These are phyloP conservation scores for Therioaphis trifolii DNA, from an alignment of 2,888 invertebrate genomes.

Conservation along the genomic window DNA sequence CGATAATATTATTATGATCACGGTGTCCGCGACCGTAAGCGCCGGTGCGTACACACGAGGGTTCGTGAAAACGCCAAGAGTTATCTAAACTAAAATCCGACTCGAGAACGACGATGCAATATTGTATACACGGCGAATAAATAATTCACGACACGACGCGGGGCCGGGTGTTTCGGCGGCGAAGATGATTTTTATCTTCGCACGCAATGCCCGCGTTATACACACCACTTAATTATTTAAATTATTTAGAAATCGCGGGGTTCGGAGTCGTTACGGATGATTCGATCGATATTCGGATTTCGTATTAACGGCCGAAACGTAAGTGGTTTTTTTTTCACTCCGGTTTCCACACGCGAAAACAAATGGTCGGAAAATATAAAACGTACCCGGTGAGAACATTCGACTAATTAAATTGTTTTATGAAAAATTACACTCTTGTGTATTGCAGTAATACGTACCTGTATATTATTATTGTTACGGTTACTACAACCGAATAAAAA, in stretches of 20 bases:
- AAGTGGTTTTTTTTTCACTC: no score
- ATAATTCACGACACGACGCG: conserved; percentile 1
- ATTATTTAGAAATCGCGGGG: background rate
- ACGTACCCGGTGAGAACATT: no score
- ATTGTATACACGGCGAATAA: background rate
- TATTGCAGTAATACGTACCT: no score
- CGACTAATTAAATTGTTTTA: no score
- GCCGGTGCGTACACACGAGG: background rate
- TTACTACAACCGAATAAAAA: no score
- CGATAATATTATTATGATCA: background rate
- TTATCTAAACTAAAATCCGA: background rate
- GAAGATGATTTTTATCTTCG: conserved; percentile 20
- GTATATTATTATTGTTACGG: no score
- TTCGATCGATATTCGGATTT: no score
- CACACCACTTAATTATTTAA: background rate
- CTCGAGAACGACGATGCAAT: conserved; percentile 3
- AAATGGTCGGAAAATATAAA: no score
- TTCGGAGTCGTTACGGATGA: no score
- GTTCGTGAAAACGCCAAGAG: background rate
- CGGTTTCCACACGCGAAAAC: no score
- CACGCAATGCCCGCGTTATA: background rate
- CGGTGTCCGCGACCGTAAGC: background rate
- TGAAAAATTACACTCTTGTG: no score
- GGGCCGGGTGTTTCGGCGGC: background rate
- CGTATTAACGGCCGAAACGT: no score